A percentile compares a stretch with the other conserved stretches of the same genome.
phyloP scores from a whole-genome alignment of 2,113 vertebrate species.

The Gasterosteus aculeatus region DNA sequence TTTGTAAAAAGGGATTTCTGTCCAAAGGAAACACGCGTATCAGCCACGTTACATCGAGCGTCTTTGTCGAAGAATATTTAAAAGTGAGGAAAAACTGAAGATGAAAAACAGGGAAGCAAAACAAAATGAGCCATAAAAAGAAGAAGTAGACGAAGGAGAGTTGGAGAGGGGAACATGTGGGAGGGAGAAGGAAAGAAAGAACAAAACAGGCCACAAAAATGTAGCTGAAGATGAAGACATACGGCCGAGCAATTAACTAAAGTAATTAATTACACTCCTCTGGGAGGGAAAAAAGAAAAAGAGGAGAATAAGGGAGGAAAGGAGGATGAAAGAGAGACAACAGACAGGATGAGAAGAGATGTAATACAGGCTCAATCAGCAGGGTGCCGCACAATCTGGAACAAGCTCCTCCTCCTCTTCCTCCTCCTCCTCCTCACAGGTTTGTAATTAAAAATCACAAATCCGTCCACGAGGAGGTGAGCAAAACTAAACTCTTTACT shows the following conservation, averaged over 20 bases:
- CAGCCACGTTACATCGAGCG: not conserved
- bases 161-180: not conserved
- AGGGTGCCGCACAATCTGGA: conserved; percentile 36
- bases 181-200: not conserved
- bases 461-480: not conserved
- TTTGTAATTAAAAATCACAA: conserved; percentile 12
- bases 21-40: not conserved
- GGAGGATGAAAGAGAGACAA: conserved; percentile 46
- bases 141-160: too few relatives aligned
- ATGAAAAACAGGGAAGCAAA: not conserved
- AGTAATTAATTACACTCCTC: not conserved
- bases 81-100: not conserved
- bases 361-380: conserved; percentile 48
- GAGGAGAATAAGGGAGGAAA: not conserved
- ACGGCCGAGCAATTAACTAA: not conserved
- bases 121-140: not conserved
- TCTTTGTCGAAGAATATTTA: not conserved
- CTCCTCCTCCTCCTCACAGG: not conserved
- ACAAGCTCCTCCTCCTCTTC: conserved; percentile 26
- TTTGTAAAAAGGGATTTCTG: not conserved
- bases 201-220: not conserved
- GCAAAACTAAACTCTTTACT: conserved; percentile 5
- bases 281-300: not conserved
- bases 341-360: conserved; percentile 47
- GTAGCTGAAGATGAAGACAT: not conserved